Evolutionary conservation across 2,888 invertebrate species (phyloP), one percentile per base, ranked within the genome.

Genomic region (Lochmaea capreae): DNA sequence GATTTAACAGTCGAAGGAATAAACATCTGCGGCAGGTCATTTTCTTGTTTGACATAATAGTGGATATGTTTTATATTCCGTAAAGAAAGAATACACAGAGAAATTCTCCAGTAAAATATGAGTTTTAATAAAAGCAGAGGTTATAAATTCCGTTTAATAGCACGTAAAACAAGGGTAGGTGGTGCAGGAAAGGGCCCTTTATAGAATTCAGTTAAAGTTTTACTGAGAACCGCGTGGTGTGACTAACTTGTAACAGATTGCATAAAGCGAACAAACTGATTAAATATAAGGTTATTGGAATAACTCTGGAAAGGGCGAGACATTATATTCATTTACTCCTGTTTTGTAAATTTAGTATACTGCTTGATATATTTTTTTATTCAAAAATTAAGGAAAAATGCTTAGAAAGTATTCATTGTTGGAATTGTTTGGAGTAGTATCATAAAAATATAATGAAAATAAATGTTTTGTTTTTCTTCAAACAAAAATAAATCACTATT

Each of bases 141-240:
- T 72, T 77, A 81, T 82, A 82, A 82, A 81, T 82, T 80, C 75
- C 57, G 76, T 78, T 78, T 80, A 81, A 78, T 78, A 75, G 78
- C 75, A 74, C 78, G 74, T 77, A 78, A 79, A 80, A 72, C 77
- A 78, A 72, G 76, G 73, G 76, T 78, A 72, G 73, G 77, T 77
- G 75, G 78, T 77, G 79, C 78, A 79, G 79, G 77, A 78, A 81
- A 81, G 79, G 78, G 79, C 78, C 79, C 78, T 77, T 79, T 42
- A 76, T 77, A 74, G 80, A 78, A 79, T 79, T 79, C 78, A 72
- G 57, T 62, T 71, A 67, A 67, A 70, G 73, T 72, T 72, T 70
- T 70, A 70, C 70, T 18, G 61, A 46, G 57, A n/a, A 57, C 67
- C 67, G 62, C 39, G 67, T 63, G 62, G 62, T 67, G 72, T 67